phyloP scores from a whole-genome alignment of 2,888 invertebrate genomes.

The Rambutsinella grinnellia region DNA sequence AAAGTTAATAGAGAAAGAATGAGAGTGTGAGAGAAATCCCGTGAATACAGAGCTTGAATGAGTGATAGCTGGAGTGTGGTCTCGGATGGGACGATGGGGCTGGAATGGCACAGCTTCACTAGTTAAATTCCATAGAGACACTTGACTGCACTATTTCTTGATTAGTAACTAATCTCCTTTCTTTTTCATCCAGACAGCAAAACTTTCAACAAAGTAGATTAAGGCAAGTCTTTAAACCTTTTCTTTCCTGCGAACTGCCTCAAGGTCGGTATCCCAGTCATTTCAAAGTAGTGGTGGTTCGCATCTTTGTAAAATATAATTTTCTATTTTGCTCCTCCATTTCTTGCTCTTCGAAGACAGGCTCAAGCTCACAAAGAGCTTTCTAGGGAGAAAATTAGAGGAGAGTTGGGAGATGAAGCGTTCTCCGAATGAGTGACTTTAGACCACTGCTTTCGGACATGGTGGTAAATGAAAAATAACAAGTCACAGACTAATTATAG shows the following conservation, averaged over 20 bases:
- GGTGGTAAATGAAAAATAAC: conserved; percentile 1
- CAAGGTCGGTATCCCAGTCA: conserved; percentile 25
- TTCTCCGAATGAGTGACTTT: conserved; percentile 21
- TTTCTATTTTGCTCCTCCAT: background rate
- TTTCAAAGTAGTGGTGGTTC: conserved; percentile 26
- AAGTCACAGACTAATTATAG: background rate
- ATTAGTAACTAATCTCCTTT: conserved; percentile 57
- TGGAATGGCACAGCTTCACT: background rate
- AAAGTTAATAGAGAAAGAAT: background rate
- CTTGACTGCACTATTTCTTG: conserved; percentile 56
- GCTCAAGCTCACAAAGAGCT: too few relatives aligned
- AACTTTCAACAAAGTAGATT: conserved; percentile 55
- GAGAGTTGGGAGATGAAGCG: too few relatives aligned
- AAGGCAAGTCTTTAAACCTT: conserved; percentile 41
- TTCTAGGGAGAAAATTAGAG: too few relatives aligned
- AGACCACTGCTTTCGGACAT: conserved; percentile 16
- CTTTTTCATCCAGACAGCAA: conserved; percentile 49
- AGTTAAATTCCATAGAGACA: conserved; percentile 29
- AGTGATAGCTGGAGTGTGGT: background rate
- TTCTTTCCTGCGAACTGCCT: conserved; percentile 15
- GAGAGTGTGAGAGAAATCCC: background rate
- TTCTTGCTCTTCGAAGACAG: background rate
- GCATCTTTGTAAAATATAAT: background rate
- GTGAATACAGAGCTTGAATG: background rate
- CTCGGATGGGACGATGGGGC: background rate